Percentiles rank a stretch among this genome's conserved stretches.
Evolutionary conservation across 2,113 vertebrate genomes (phyloP).

Genomic region (Prolemur simus): DNA sequence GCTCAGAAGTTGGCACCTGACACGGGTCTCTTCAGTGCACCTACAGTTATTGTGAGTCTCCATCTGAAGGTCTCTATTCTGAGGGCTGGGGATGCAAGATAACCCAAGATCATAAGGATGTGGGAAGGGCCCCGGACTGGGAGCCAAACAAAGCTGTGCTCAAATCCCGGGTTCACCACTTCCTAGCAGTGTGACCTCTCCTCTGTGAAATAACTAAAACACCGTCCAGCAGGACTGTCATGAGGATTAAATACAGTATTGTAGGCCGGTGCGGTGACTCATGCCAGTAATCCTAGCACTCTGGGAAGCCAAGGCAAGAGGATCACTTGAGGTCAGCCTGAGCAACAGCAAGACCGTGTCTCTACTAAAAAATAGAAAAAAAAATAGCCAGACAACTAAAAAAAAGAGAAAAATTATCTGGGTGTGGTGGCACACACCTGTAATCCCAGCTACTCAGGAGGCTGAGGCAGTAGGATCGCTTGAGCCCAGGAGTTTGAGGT

Average conservation of each 20-base stretch:
- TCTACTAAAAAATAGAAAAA: no score
- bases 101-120: not conserved
- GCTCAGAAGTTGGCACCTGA: not conserved
- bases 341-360: no score
- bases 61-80: not conserved
- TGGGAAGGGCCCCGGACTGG: not conserved
- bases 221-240: not conserved
- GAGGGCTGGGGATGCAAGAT: not conserved
- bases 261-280: no score
- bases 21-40: not conserved
- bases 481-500: no score
- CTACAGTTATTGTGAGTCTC: not conserved
- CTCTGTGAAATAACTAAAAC: not conserved
- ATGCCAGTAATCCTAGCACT: no score
- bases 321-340: no score
- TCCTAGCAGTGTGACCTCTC: not conserved
- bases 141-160: not conserved
- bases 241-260: not conserved
- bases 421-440: no score
- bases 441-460: no score
- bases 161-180: not conserved
- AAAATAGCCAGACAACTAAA: no score
- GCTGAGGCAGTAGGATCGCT: no score
- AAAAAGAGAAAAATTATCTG: no score
- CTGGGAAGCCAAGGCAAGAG: no score